Base-by-base conservation (phyloP, 2,888 invertebrate species). In the Cristatella mucedo region DNA sequence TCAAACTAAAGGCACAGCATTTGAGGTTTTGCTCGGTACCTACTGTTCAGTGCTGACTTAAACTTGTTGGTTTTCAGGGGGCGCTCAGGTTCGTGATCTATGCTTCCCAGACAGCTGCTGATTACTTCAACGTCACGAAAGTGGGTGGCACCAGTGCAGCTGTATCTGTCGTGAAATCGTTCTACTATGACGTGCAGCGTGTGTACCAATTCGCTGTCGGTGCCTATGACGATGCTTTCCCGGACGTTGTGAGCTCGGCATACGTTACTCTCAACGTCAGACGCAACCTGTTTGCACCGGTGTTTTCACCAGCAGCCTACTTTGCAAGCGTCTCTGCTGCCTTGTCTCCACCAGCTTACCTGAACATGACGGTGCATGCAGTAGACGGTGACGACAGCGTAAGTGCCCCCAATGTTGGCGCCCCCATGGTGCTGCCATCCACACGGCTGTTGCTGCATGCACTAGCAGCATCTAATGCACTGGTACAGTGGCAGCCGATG, bases 201-300 rank as follows among this genome's bases (percentile, higher is more conserved):
- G n/a, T 22, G 6, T 36, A 36, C 15, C 31, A 50, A 49, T 24
- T 51, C 31, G 30, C 53, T 4, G 34, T 61, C 11, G 45, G 49
- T 21, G 57, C 56, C 16, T 57, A 46, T 40, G 59, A 60, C 46
- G 46, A 47, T 21, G 42, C 26, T 4, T 46, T 47, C 4, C 56
- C 57, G 2, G 45, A 50, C 21, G 49, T 50, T 18, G 45, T 32
- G n/a, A 46, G 50, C n/a, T 48, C 46, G 2, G 46, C 53, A 4
- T 49, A 46, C 3, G 48, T 60, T 4, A 49, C 39, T 1, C 49
- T 63, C 24, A 51, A 39, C 4, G 53, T 63, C 4, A 39, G 43
- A 6, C 48, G 57, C 13, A 63, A 62, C 45, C 42, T 50, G 21
- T 40, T 49, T 26, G 40, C 45, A 3, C 60, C 62, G 3, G 37